Conservation (phyloP, 2,797 vertebrate genomes). For the Crotalus adamanteus region DNA sequence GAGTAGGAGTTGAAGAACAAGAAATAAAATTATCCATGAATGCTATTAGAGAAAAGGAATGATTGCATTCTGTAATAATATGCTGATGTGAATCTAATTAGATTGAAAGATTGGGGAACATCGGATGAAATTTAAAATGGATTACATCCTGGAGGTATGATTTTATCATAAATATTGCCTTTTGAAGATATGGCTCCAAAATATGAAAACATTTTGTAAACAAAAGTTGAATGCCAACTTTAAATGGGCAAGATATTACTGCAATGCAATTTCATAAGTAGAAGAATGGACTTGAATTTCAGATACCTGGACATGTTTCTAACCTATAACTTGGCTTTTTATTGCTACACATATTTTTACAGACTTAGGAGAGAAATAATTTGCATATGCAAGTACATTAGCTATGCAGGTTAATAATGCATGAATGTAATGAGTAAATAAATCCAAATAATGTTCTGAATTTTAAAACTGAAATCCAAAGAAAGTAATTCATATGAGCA, state of each 20-base stretch:
- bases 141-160: constrained; percentile 64
- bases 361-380: not conserved
- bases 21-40: constrained; percentile 82
- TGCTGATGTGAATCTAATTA: constrained; percentile 80
- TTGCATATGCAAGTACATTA: not conserved
- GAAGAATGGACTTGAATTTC: not conserved
- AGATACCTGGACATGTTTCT: constrained; percentile 4
- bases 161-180: constrained; percentile 58
- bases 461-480: not conserved
- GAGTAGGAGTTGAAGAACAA: constrained; percentile 78
- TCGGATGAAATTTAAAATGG: constrained; percentile 65
- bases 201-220: constrained; percentile 32
- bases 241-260: not conserved
- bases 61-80: constrained; percentile 79
- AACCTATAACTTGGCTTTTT: not conserved
- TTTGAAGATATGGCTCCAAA: constrained; percentile 45
- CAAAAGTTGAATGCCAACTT: constrained; percentile 9
- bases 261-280: not conserved
- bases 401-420: not conserved
- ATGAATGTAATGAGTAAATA: not conserved
- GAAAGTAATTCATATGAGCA: not conserved
- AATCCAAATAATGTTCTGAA: not conserved
- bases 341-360: not conserved
- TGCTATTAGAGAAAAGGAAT: constrained; percentile 81
- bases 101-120: constrained; percentile 72